phyloP scores from a whole-genome alignment of 2,888 invertebrate species.

The Sepioteuthis lessoniana region DNA sequence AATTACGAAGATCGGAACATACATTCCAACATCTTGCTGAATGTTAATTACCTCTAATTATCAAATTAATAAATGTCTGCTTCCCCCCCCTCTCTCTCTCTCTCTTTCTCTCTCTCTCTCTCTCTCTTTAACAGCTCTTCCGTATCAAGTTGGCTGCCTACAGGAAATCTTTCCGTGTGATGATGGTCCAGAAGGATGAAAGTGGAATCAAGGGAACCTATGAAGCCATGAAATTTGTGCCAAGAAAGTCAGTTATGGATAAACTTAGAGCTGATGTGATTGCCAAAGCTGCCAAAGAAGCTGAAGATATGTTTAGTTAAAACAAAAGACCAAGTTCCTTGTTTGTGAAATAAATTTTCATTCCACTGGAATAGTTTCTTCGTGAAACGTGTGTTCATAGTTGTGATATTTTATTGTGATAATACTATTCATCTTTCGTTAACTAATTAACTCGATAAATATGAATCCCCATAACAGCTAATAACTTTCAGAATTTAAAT shows the following conservation, averaged over 20 bases:
- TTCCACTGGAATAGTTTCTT: not conserved
- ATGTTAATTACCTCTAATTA: no score
- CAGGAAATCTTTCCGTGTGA: not conserved
- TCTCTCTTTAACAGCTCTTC: not conserved
- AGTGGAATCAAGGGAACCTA: constrained; percentile 24
- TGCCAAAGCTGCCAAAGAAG: not conserved
- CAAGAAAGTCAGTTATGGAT: not conserved
- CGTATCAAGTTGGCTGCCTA: not conserved
- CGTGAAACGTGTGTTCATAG: not conserved
- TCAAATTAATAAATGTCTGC: no score
- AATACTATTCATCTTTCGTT: no score
- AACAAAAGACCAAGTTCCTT: not conserved
- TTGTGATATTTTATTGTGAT: not conserved
- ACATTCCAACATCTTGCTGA: no score
- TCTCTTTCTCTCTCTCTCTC: no score
- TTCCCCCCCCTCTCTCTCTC: no score
- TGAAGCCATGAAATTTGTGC: constrained; percentile 7
- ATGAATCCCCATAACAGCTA: no score
- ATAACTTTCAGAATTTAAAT: no score
- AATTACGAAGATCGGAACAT: no score
- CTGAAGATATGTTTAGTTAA: not conserved
- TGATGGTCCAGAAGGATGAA: not conserved
- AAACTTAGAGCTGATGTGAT: not conserved
- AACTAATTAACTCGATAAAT: no score
- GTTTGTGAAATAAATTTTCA: not conserved